Evolutionary conservation across 2,888 invertebrate genomes (phyloP).

Genomic region (Lagria hirta): DNA sequence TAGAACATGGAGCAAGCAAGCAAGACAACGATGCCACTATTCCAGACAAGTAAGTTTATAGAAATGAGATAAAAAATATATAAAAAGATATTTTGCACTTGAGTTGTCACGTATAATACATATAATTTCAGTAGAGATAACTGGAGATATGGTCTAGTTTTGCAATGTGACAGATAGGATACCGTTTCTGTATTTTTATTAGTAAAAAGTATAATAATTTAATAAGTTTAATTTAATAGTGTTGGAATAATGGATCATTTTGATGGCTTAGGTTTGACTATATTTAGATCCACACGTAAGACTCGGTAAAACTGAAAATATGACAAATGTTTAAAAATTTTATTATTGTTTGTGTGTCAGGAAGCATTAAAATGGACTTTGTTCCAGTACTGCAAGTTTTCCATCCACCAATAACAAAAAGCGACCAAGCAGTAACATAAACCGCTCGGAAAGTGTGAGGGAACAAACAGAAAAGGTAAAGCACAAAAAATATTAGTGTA

Average conservation of each 20-base stretch:
- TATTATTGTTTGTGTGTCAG: no score
- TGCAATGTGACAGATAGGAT: conserved; percentile 11
- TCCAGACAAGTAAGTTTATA: conserved; percentile 35
- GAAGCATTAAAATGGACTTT: conserved; percentile 18
- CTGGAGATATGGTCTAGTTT: conserved; percentile 15
- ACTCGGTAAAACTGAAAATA: conserved; percentile 1
- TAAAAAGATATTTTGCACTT: conserved; percentile 14
- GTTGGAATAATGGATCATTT: no score
- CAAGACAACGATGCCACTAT: conserved; percentile 30
- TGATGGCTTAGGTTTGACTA: conserved; percentile 2
- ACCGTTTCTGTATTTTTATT: conserved; percentile 1
- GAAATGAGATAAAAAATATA: conserved; percentile 13
- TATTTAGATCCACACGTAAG: neutral
- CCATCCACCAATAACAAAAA: conserved; percentile 48
- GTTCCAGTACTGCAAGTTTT: conserved; percentile 49
- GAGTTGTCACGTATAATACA: conserved; percentile 12
- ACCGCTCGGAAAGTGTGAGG: conserved; percentile 54
- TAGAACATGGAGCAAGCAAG: conserved; percentile 29
- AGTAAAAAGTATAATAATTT: no score
- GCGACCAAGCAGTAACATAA: conserved; percentile 48
- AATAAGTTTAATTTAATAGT: no score
- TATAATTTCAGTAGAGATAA: conserved; percentile 21
- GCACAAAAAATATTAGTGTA: no score
- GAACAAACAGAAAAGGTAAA: conserved; percentile 53
- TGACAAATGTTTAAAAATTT: conserved; percentile 3